Percentiles rank a stretch among this genome's conserved stretches.
These are phyloP conservation scores for Micromesistius poutassou DNA, from an alignment of 2,797 vertebrate genomes.

Conservation along the genomic window DNA sequence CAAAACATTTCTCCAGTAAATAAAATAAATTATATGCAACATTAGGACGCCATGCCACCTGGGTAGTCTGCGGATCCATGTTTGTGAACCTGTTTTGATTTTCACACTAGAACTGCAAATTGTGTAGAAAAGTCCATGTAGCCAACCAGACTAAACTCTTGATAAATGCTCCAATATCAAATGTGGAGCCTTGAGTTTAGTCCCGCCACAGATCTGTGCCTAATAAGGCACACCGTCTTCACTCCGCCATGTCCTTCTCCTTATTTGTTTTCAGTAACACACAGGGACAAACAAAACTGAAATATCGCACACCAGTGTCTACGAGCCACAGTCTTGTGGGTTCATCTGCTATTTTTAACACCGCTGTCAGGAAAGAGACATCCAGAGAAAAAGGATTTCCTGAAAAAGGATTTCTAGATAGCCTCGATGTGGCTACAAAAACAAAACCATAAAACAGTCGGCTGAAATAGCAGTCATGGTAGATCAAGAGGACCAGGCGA, in stretches of 20 bases:
- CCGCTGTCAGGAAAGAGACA: background rate
- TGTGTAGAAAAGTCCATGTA: background rate
- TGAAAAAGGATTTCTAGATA: background rate
- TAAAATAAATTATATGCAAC: background rate
- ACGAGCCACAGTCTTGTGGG: background rate
- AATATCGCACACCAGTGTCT: background rate
- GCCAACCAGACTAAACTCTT: background rate
- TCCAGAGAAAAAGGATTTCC: background rate
- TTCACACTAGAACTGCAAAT: background rate
- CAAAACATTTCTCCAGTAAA: background rate
- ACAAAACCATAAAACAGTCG: background rate
- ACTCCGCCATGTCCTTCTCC: background rate
- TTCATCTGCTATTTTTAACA: background rate
- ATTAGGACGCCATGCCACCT: background rate
- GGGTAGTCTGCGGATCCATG: background rate
- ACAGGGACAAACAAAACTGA: background rate
- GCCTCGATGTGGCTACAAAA: background rate
- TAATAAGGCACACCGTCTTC: background rate
- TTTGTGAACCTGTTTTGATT: background rate
- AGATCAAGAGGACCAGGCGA: conserved; percentile 40
- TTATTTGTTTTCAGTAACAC: background rate
- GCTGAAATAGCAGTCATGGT: conserved; percentile 60
- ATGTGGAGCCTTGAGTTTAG: background rate
- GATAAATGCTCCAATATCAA: background rate
- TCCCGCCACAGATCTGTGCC: background rate